Conservation (phyloP, 1,140 invertebrate genomes). For the Cataglyphis hispanica region DNA sequence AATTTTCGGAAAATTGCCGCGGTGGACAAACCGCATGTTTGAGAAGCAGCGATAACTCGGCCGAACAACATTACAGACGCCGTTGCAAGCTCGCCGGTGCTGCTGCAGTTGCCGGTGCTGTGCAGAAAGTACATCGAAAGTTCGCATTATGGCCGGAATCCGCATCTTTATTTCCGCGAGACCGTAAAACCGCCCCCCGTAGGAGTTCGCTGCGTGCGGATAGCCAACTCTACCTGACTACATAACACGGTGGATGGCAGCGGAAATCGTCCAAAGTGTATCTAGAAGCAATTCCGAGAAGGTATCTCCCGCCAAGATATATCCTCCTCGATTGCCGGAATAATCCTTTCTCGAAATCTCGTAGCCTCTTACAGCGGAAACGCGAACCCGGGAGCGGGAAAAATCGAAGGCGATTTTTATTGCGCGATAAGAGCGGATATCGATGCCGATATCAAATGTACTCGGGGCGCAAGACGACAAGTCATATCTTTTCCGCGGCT, state of each 20-base stretch:
- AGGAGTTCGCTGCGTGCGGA: slow-evolving; percentile 76
- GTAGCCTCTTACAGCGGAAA: background rate
- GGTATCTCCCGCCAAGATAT: slow-evolving; percentile 32
- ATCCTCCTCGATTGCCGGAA: slow-evolving; percentile 44
- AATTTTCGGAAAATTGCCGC: background rate
- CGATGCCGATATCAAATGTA: slow-evolving; percentile 39
- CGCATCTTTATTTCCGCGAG: slow-evolving; percentile 77
- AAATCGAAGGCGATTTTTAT: slow-evolving; percentile 42
- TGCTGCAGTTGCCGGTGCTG: slow-evolving; percentile 73
- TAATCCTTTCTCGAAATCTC: slow-evolving; percentile 51
- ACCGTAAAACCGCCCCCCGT: slow-evolving; percentile 79
- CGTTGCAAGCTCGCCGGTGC: slow-evolving; percentile 64
- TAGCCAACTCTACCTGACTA: slow-evolving; percentile 57
- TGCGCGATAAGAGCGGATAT: slow-evolving; percentile 51
- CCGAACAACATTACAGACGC: slow-evolving; percentile 29
- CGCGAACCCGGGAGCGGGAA: background rate
- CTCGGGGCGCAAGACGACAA: slow-evolving; percentile 17
- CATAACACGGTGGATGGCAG: slow-evolving; percentile 9
- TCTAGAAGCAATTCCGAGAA: slow-evolving; percentile 50
- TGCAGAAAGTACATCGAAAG: slow-evolving; percentile 80
- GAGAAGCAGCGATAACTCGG: slow-evolving; percentile 25
- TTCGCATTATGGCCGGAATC: slow-evolving; percentile 78
- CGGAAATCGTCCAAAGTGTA: slow-evolving; percentile 3
- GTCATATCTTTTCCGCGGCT: background rate
- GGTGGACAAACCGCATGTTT: background rate